These are phyloP conservation scores for Ophion obscuratus DNA, from an alignment of 2,888 invertebrate species.

Conservation along the genomic window DNA sequence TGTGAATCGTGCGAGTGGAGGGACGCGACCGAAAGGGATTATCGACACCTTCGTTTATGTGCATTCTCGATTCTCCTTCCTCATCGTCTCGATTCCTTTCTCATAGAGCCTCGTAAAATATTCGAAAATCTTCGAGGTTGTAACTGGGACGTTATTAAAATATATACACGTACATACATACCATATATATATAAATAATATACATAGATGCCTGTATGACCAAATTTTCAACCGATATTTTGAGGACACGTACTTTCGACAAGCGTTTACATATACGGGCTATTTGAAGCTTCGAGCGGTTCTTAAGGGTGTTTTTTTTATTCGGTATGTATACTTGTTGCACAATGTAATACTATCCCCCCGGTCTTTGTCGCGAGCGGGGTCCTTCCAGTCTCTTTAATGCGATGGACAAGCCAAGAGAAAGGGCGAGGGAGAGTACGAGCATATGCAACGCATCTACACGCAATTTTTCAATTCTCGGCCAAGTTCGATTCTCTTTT, in stretches of 20 bases:
- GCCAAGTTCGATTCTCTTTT: background rate
- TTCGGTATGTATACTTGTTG: constrained; percentile 79
- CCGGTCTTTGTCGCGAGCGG: constrained; percentile 68
- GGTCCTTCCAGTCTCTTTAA: constrained; percentile 78
- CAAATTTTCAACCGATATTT: constrained; percentile 79
- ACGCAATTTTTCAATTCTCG: background rate
- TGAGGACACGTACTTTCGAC: constrained; percentile 74
- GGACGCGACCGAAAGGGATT: constrained; percentile 58
- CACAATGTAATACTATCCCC: constrained; percentile 83
- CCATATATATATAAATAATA: background rate
- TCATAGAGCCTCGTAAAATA: constrained; percentile 39
- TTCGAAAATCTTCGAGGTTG: constrained; percentile 34
- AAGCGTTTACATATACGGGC: constrained; percentile 80
- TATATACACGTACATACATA: background rate
- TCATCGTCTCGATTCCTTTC: constrained; percentile 37
- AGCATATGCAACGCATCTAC: background rate
- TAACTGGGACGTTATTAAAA: constrained; percentile 44
- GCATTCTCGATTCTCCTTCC: constrained; percentile 9
- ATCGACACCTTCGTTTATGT: constrained; percentile 60
- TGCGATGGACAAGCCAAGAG: constrained; percentile 75
- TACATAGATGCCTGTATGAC: constrained; percentile 14
- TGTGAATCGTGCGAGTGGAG: constrained; percentile 37
- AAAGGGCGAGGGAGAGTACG: constrained; percentile 13
- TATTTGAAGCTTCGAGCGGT: constrained; percentile 80
- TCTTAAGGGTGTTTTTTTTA: constrained; percentile 78